phyloP scores from a whole-genome alignment of 2,113 vertebrate species.

The Sinocyclocheilus rhinocerous region DNA sequence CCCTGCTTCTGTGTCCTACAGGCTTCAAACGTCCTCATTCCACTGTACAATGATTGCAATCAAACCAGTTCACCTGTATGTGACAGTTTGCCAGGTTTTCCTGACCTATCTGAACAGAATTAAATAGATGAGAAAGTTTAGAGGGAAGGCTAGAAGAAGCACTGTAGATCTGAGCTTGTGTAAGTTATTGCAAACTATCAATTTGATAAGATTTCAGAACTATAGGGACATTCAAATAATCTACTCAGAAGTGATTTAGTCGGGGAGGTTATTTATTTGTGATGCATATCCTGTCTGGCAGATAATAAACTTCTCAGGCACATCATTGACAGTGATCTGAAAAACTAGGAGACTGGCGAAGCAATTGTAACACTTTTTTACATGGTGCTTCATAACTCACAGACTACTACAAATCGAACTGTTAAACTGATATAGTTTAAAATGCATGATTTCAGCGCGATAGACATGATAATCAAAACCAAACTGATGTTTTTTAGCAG shows the following conservation, averaged over 20 bases:
- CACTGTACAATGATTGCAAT: not conserved
- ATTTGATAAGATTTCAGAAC: not conserved
- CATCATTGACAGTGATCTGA: not conserved
- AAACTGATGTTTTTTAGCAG: no score
- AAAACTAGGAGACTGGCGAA: not conserved
- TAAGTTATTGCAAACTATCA: constrained; percentile 3
- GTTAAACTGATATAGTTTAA: no score
- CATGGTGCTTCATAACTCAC: not conserved
- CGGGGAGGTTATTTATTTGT: not conserved
- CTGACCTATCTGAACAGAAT: not conserved
- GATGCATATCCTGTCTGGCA: not conserved
- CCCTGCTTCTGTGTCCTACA: not conserved
- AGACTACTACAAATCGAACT: not conserved
- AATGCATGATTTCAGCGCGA: no score
- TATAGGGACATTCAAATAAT: not conserved
- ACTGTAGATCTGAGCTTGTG: no score
- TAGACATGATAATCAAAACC: no score
- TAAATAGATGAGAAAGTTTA: not conserved
- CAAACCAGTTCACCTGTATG: not conserved
- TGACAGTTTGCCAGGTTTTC: not conserved
- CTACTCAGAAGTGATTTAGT: constrained; percentile 5
- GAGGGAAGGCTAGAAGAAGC: not conserved
- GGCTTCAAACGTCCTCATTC: not conserved
- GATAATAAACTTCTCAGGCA: not conserved
- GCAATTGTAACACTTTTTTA: not conserved